phyloP scores from a whole-genome alignment of 2,888 invertebrate genomes.

The Agriotes lineatus region DNA sequence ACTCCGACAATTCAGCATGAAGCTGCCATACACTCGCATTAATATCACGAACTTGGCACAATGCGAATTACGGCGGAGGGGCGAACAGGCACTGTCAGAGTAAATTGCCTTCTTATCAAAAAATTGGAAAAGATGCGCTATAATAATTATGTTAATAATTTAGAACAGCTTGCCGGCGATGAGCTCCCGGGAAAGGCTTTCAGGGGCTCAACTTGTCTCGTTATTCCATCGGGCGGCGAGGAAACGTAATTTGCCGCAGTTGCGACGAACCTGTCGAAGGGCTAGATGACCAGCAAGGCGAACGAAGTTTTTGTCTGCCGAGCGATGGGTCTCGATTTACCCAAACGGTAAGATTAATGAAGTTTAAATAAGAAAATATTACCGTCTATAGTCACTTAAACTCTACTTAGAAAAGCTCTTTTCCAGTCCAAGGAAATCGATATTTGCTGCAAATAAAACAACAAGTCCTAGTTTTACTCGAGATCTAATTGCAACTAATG shows the following conservation, averaged over 20 bases:
- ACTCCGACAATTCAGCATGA: slow-evolving; percentile 25
- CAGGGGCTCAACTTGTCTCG: slow-evolving; percentile 28
- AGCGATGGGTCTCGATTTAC: too few species aligned
- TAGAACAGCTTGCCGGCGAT: slow-evolving; percentile 32
- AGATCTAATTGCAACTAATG: too few species aligned
- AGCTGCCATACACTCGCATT: slow-evolving; percentile 39
- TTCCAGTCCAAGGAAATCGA: too few species aligned
- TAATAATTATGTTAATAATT: slow-evolving; percentile 44
- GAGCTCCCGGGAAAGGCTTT: slow-evolving; percentile 26
- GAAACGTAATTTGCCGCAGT: slow-evolving; percentile 27
- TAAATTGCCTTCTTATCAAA: slow-evolving; percentile 43
- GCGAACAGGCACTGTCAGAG: slow-evolving; percentile 21
- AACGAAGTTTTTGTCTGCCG: neutral
- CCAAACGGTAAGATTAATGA: too few species aligned
- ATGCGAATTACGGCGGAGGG: slow-evolving; percentile 39
- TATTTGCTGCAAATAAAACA: too few species aligned
- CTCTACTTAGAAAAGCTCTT: too few species aligned
- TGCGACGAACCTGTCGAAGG: slow-evolving; percentile 14
- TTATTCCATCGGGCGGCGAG: slow-evolving; percentile 26
- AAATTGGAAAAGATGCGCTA: slow-evolving; percentile 35
- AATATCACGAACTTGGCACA: slow-evolving; percentile 47
- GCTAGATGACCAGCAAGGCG: neutral
- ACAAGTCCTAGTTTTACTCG: too few species aligned
- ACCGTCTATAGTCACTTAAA: too few species aligned
- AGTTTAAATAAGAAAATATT: too few species aligned